Conservation (phyloP, 2,113 vertebrate genomes). For the Syrmaticus mikado region DNA sequence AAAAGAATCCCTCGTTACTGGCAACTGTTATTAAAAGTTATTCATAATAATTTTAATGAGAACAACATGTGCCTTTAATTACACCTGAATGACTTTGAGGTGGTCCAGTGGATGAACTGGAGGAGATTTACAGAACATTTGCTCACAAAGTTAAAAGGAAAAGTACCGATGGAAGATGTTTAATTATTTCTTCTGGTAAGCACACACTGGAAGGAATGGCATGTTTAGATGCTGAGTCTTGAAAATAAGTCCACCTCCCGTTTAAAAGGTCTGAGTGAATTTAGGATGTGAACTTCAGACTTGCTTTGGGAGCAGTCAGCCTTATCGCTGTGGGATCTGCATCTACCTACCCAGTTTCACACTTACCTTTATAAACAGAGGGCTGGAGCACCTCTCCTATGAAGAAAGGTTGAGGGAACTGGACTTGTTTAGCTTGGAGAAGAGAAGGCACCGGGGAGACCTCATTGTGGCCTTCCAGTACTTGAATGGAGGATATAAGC, state of each 20-base stretch:
- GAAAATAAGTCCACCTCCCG: neutral
- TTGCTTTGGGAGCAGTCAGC: neutral
- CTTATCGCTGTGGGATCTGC: too few relatives aligned
- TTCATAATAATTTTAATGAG: neutral
- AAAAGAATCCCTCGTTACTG: neutral
- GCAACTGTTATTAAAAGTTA: neutral
- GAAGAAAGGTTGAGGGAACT: too few relatives aligned
- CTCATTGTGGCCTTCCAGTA: too few relatives aligned
- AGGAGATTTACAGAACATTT: neutral
- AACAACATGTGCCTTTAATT: neutral
- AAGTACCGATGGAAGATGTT: neutral
- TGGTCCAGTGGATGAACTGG: neutral
- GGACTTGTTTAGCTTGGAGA: too few relatives aligned
- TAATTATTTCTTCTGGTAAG: neutral
- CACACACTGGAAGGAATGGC: neutral
- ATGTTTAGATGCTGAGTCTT: neutral
- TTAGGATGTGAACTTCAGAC: neutral
- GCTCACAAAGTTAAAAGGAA: neutral
- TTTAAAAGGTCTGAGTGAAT: neutral
- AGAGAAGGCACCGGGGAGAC: too few relatives aligned
- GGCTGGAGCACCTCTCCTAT: too few relatives aligned
- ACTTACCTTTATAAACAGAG: neutral
- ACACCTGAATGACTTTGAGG: constrained; percentile 20
- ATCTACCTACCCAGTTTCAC: neutral
- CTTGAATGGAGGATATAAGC: too few relatives aligned